phyloP scores from a whole-genome alignment of 1,140 invertebrate genomes.

The Homalodisca vitripennis region DNA sequence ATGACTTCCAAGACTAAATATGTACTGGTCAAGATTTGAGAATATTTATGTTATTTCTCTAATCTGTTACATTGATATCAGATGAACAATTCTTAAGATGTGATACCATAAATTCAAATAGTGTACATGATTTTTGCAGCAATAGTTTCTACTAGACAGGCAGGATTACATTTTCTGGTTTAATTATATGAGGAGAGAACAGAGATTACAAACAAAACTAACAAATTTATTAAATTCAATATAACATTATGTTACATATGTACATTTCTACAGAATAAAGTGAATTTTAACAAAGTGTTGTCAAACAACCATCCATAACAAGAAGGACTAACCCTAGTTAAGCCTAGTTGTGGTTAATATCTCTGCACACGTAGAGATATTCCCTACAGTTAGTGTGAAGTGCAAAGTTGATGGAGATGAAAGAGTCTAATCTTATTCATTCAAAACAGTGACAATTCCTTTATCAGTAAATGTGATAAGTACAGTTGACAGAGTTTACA shows the following conservation, averaged over 20 bases:
- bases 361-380: no score
- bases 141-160: not conserved
- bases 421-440: not conserved
- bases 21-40: not conserved
- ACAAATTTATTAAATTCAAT: constrained; percentile 29
- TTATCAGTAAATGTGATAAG: no score
- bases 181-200: not conserved
- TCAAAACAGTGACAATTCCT: no score
- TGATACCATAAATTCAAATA: not conserved
- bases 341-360: not conserved
- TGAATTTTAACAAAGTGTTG: constrained; percentile 34
- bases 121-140: not conserved
- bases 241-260: constrained; percentile 29
- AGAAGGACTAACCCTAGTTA: constrained; percentile 31
- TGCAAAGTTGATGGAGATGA: not conserved
- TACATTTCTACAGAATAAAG: constrained; percentile 36
- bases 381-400: not conserved
- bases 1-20: no score
- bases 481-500: no score
- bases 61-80: no score
- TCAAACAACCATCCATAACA: constrained; percentile 32
- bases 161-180: not conserved
- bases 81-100: not conserved
- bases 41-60: not conserved
- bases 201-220: constrained; percentile 37